Evolutionary conservation across 1,140 invertebrate genomes (phyloP).

Genomic region (Drosophila pandora): DNA sequence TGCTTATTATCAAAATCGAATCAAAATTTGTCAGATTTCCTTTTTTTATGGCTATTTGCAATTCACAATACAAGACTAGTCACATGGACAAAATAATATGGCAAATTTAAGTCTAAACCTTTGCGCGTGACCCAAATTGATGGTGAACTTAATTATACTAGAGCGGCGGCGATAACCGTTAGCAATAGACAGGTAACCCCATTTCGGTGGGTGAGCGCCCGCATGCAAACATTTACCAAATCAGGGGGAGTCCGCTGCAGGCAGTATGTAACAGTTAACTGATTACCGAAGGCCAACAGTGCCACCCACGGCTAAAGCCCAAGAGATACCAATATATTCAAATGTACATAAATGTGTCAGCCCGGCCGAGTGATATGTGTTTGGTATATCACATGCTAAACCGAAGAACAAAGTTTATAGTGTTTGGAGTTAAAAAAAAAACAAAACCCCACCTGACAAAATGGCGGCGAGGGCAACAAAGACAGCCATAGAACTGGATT

Average conservation of each 20-base stretch:
- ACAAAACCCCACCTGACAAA: conserved; percentile 1
- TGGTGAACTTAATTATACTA: conserved; percentile 15
- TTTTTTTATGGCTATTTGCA: not conserved
- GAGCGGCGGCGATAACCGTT: conserved; percentile 29
- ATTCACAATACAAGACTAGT: not conserved
- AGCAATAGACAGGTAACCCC: conserved; percentile 30
- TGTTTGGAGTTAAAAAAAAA: not conserved
- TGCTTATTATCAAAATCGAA: no score
- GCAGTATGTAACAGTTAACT: conserved; percentile 16
- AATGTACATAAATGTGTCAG: conserved; percentile 21
- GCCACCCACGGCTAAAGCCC: conserved; percentile 21
- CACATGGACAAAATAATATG: not conserved
- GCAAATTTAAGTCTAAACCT: conserved; percentile 5
- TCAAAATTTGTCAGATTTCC: not conserved
- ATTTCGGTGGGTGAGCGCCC: conserved; percentile 19
- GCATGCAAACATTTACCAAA: conserved; percentile 44
- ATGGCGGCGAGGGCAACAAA: conserved; percentile 1
- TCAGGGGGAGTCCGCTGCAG: conserved; percentile 28
- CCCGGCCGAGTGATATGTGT: not conserved
- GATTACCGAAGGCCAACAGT: conserved; percentile 33
- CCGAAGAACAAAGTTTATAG: conserved; percentile 20
- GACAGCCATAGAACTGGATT: conserved; percentile 19
- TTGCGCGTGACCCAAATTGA: conserved; percentile 37
- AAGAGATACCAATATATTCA: conserved; percentile 20
- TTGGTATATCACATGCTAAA: not conserved